Base-by-base conservation (phyloP, 2,113 vertebrate species). In the Semicossyphus pulcher region DNA sequence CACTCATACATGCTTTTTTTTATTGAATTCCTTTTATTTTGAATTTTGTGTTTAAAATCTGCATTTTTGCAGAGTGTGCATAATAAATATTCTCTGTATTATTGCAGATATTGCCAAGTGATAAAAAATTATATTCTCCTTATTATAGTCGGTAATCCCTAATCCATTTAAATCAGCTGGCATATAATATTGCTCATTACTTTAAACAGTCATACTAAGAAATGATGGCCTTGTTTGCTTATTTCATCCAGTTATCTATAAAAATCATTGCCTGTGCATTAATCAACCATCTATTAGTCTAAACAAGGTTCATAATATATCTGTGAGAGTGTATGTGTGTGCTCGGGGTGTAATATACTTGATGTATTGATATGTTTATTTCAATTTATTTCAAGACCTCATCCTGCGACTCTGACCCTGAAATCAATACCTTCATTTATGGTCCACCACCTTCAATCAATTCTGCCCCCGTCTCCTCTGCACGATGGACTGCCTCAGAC, bases 351-450 rank as follows among this genome's bases (percentile, higher is more conserved):
- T 88, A 88, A 92, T 90, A 89, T 78, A 89, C 82, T 88, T 93
- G 92, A 93, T 93, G 68, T 90, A 93, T 92, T 89, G 89, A 93
- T 91, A 93, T 92, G 89, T 92, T 93, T 92, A 93, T 93, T 91
- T 91, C 92, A 90, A 92, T 93, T 93, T 92, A 90, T 92, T 92
- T 92, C 86, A 86, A 88, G 87, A 90, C 89, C 89, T 88, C 88
- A 92, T 93, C 87, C 85, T 87, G 83, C 53, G 74, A 86, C 83
- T 89, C 83, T 89, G 87, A 93, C 92, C 90, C 80, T 36, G n/a
- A 83, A 91, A 93, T 92, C 92, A 90, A 92, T 92, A 92, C 68
- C 83, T 91, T 90, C 76, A 92, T 92, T 93, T 92, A 91, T 90
- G 90, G 87, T 92, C 91, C 85, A 90, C 80, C 88, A 90, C 87